These are phyloP conservation scores for Esperia sulphurella DNA, from an alignment of 2,888 invertebrate genomes.

Conservation along the genomic window DNA sequence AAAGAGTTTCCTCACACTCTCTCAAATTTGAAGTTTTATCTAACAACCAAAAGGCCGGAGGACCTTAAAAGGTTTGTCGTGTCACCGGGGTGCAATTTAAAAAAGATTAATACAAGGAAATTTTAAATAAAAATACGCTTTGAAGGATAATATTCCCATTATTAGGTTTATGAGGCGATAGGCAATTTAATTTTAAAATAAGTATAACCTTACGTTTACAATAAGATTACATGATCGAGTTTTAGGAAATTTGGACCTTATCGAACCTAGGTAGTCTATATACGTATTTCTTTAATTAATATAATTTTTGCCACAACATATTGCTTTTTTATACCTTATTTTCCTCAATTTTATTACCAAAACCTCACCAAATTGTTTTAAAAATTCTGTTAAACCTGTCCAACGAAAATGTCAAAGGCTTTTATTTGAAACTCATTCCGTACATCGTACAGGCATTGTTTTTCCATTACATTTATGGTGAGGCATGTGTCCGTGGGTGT, in stretches of 20 bases:
- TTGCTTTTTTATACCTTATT: too few relatives aligned
- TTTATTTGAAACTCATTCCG: background rate
- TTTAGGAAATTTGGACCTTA: too few relatives aligned
- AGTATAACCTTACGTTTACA: background rate
- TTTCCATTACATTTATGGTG: conserved; percentile 4
- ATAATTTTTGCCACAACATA: too few relatives aligned
- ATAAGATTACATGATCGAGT: too few relatives aligned
- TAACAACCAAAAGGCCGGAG: conserved; percentile 15
- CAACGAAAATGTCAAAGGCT: background rate
- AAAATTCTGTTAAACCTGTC: too few relatives aligned
- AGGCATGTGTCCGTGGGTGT: conserved; percentile 22
- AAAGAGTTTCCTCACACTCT: conserved; percentile 21
- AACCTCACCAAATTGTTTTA: too few relatives aligned
- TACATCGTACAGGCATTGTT: background rate
- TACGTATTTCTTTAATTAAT: too few relatives aligned
- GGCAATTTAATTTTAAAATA: background rate
- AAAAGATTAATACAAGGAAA: conserved; percentile 22
- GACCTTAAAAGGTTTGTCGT: conserved; percentile 30
- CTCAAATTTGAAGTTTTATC: conserved; percentile 23
- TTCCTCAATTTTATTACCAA: too few relatives aligned
- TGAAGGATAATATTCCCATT: background rate
- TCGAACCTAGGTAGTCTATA: too few relatives aligned
- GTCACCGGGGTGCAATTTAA: conserved; percentile 21
- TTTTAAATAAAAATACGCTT: background rate
- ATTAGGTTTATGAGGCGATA: background rate